Evolutionary conservation across 2,797 vertebrate genomes (phyloP).

Genomic region (Pteronotus mesoamericanus): DNA sequence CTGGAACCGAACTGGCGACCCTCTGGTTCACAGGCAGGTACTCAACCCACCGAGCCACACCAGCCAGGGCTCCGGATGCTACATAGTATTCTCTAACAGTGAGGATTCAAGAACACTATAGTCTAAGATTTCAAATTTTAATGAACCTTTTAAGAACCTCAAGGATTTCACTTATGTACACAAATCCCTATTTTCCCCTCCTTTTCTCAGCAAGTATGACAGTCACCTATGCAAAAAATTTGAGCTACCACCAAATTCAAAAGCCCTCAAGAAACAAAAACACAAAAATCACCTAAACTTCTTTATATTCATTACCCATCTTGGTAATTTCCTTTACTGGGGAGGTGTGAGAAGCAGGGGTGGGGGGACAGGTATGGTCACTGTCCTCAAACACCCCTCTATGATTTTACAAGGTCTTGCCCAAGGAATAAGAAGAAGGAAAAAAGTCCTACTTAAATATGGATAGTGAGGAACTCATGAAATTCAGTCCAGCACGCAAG

Average conservation of each 20-base stretch:
- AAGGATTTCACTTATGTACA: not conserved
- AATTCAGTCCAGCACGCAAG: not conserved
- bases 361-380: not conserved
- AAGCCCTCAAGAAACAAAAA: not conserved
- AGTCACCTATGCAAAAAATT: slow-evolving; percentile 1
- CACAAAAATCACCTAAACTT: not conserved
- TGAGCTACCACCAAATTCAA: not conserved
- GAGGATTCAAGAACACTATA: not conserved
- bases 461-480: not conserved
- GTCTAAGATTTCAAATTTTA: not conserved
- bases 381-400: not conserved
- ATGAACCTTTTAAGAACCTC: not conserved
- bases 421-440: not conserved
- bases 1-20: no score
- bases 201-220: not conserved
- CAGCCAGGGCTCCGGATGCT: no score
- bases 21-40: no score
- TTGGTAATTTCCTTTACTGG: not conserved
- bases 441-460: not conserved
- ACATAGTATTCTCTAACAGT: not conserved
- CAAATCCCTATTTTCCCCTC: not conserved
- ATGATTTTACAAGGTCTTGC: not conserved
- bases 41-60: no score
- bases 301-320: not conserved
- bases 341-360: not conserved